Evolutionary conservation across 2,113 vertebrate genomes (phyloP).

Genomic region (Hydrochoerus hydrochaeris): DNA sequence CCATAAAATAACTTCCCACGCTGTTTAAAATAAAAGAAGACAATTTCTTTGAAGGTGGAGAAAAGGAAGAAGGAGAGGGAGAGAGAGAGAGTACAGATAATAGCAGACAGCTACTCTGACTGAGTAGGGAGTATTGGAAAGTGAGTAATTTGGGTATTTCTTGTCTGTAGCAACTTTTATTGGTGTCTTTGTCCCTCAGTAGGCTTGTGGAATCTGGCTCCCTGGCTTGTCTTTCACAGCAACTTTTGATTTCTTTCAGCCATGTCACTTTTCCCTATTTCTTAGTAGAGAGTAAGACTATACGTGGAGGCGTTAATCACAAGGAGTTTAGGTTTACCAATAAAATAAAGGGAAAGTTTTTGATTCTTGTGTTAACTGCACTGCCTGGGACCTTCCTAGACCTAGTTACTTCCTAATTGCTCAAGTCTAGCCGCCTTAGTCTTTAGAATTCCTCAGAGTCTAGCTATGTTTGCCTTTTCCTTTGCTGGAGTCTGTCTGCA

Average conservation of each 20-base stretch:
- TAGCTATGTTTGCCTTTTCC: background rate
- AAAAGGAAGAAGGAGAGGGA: background rate
- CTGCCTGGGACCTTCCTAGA: background rate
- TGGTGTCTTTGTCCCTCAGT: background rate
- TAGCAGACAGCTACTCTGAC: too few relatives aligned
- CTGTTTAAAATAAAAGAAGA: background rate
- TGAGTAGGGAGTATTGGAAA: too few relatives aligned
- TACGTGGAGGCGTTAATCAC: background rate
- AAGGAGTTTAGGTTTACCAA: background rate
- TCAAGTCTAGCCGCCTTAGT: background rate
- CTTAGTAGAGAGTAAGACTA: too few relatives aligned
- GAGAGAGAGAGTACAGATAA: background rate
- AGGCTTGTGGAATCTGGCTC: background rate
- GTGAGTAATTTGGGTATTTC: background rate
- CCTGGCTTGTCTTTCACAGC: background rate
- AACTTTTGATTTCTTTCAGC: background rate
- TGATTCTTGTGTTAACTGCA: background rate
- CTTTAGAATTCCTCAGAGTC: background rate
- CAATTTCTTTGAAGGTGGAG: background rate
- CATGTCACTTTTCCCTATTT: background rate
- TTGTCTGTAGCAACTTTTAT: background rate
- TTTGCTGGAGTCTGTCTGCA: background rate
- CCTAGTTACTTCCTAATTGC: background rate
- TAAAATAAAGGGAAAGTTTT: background rate
- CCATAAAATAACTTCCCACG: background rate